Base-by-base conservation (phyloP, 2,888 invertebrate genomes). In the Melinaea marsaeus region DNA sequence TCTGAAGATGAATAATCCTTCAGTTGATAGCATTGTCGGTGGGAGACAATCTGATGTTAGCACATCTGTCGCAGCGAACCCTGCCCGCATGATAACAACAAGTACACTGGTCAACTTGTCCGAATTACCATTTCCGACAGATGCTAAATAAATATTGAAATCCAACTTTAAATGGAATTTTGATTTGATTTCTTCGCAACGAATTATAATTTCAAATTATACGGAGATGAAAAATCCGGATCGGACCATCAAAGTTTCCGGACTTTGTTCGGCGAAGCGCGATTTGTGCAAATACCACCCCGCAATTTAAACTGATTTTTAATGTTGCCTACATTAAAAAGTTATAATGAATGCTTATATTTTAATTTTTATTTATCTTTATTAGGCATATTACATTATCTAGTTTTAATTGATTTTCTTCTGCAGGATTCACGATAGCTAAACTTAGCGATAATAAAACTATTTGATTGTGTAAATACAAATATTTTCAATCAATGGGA, bases 121-220 rank as follows among this genome's bases (percentile, higher is more conserved):
- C 56, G 62, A 33, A 74, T 75, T 74, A 73, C 64, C 77, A 77
- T 80, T 79, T 73, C 78, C 74, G 76, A 76, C 81, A 83, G 80
- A 83, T 83, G 83, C 74, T 79, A 79, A 84, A 85, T 85, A 87
- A 85, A 87, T 85, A 90, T 88, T 87, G 84, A 85, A 88, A 87
- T 82, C 76, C 80, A 88, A 83, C 83, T 88, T 88, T 84, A 86
- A 88, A 90, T 90, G 86, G 88, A 88, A 90, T 89, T 88, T 89
- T 88, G 89, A 90, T 90, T 88, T 84, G 88, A 89, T 89, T 88
- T 86, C 86, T 88, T 86, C 79, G 79, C 80, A 76, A 79, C 78
- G 77, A 75, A 83, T 90, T 89, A 88, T 89, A 90, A 89, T 90
- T 90, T 86, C 86, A 90, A 88, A 90, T 90, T 85, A 87, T 86